A percentile compares a stretch with the other conserved stretches of the same genome.
Conservation (phyloP, 2,113 vertebrate genomes). For the Heloderma charlesbogerti region DNA sequence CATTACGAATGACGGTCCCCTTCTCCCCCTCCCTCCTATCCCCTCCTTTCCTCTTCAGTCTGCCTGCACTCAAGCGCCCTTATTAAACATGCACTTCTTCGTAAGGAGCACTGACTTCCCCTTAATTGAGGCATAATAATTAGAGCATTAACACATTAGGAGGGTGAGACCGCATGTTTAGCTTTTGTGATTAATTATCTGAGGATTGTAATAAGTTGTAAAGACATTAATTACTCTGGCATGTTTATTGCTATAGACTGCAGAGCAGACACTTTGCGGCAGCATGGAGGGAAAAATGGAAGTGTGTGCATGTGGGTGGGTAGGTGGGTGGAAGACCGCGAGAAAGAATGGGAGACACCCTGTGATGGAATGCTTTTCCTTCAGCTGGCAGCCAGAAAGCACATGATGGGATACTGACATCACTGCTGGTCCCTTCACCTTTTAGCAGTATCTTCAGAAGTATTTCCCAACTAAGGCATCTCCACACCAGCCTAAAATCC, state of each 20-base stretch:
- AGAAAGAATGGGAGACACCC: background rate
- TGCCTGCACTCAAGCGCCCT: constrained; percentile 58
- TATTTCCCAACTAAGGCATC: background rate
- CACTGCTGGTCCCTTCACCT: background rate
- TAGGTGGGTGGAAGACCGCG: background rate
- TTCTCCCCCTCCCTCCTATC: constrained; percentile 21
- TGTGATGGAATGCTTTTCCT: background rate
- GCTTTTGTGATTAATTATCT: constrained; percentile 88
- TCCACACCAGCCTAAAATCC: too few species aligned
- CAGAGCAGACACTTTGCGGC: constrained; percentile 58
- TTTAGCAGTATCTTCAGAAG: background rate
- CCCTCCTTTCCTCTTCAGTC: constrained; percentile 27
- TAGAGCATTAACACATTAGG: constrained; percentile 87
- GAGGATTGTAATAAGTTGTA: constrained; percentile 87
- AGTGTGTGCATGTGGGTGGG: background rate
- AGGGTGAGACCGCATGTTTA: constrained; percentile 85
- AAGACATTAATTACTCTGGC: constrained; percentile 84
- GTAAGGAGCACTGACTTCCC: constrained; percentile 78
- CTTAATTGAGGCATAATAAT: constrained; percentile 87
- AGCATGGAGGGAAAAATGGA: constrained; percentile 10
- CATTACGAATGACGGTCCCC: constrained; percentile 49
- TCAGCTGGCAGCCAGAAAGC: background rate
- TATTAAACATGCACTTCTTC: constrained; percentile 77
- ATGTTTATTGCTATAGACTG: constrained; percentile 80
- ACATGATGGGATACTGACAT: background rate